These are phyloP conservation scores for Mastomys natalensis DNA, from an alignment of 2,113 vertebrate genomes.

Conservation along the genomic window DNA sequence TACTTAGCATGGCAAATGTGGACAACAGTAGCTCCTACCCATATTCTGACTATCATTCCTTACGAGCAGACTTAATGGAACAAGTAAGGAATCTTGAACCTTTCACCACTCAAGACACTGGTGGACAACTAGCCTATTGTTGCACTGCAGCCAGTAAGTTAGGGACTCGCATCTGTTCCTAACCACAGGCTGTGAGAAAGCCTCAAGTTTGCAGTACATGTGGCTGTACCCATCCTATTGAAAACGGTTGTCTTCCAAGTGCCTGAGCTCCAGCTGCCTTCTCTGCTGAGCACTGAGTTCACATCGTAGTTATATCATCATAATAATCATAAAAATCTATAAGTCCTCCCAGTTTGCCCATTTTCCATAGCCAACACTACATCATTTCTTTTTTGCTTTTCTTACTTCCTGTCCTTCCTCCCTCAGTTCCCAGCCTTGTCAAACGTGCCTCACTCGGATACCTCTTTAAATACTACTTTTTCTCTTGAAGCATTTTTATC, in stretches of 20 bases:
- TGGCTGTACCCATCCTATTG: not conserved
- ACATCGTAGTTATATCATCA: not conserved
- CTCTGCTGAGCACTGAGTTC: not conserved
- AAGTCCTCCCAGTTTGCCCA: not conserved
- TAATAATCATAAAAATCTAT: not conserved
- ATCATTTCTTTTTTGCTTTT: not conserved
- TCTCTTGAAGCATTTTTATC: slow-evolving; percentile 47
- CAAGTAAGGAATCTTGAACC: slow-evolving; percentile 36
- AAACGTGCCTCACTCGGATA: not conserved
- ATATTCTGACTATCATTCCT: slow-evolving; percentile 18
- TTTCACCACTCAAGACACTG: not conserved
- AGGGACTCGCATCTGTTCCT: not conserved
- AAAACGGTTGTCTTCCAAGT: slow-evolving; percentile 7
- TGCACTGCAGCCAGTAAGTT: not conserved
- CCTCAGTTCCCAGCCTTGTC: not conserved
- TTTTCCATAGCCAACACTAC: not conserved
- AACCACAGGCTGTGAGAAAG: not conserved
- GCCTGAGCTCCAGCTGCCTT: slow-evolving; percentile 37
- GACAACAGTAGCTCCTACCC: not conserved
- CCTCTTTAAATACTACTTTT: slow-evolving; percentile 12
- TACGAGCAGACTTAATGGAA: not conserved
- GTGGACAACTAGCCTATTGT: not conserved
- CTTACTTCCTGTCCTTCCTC: not conserved
- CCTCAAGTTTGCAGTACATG: slow-evolving; percentile 5
- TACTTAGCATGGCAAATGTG: slow-evolving; percentile 32